phyloP scores from a whole-genome alignment of 2,797 vertebrate genomes.

The Halcyon leucocephala region DNA sequence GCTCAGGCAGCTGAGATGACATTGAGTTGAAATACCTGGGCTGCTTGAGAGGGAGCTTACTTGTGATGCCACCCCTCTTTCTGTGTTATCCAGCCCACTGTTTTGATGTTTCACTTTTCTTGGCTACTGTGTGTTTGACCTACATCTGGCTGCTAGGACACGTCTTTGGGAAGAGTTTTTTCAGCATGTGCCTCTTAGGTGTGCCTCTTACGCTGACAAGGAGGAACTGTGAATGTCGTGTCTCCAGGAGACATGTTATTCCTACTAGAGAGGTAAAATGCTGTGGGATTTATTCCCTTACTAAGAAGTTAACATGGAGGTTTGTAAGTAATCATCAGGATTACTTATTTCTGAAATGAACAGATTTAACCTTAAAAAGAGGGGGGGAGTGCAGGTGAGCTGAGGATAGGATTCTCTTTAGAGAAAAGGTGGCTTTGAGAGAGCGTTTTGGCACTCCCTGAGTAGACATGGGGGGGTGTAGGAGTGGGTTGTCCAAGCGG shows the following conservation, averaged over 20 bases:
- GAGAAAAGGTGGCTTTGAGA: not conserved
- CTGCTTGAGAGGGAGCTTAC: not conserved
- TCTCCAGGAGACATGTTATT: slow-evolving; percentile 19
- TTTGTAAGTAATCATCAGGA: not conserved
- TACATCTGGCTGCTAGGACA: not conserved
- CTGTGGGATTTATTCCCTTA: not conserved
- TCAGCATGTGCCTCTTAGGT: not conserved
- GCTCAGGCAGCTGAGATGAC: not conserved
- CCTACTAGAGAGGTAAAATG: not conserved
- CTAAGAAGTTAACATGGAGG: not conserved
- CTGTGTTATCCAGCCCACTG: not conserved
- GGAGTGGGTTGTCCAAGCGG: not conserved
- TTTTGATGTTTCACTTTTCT: not conserved
- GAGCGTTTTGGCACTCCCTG: rapidly evolving
- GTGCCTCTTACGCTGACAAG: slow-evolving; percentile 17
- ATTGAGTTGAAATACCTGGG: not conserved
- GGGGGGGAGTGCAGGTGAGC: not conserved
- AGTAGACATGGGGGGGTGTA: not conserved
- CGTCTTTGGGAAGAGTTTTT: not conserved
- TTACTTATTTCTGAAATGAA: slow-evolving; percentile 24
- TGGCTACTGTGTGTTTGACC: not conserved
- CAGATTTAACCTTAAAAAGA: not conserved
- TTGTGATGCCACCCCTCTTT: not conserved
- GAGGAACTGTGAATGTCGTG: not conserved
- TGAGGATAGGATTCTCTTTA: not conserved